Evolutionary conservation across 2,888 invertebrate species (phyloP).

Genomic region (Andrena trimmerana): DNA sequence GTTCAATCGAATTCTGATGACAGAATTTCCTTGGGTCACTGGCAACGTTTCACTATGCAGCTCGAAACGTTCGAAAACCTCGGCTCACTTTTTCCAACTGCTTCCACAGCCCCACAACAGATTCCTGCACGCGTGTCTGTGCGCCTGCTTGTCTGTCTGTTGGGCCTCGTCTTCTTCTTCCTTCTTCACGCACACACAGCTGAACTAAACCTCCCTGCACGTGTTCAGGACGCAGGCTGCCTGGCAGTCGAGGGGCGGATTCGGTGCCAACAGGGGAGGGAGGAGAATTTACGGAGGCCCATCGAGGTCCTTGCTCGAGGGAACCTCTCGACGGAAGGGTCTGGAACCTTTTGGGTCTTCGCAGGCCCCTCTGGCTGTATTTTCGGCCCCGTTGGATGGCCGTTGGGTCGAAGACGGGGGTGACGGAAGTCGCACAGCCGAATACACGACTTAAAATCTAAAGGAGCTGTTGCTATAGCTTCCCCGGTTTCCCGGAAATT

Average conservation of each 20-base stretch:
- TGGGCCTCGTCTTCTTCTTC: slow-evolving; percentile 13
- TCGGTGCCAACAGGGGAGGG: slow-evolving; percentile 42
- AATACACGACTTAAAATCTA: no score
- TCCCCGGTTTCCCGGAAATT: not conserved
- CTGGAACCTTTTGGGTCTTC: slow-evolving; percentile 39
- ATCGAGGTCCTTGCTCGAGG: slow-evolving; percentile 53
- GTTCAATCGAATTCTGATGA: no score
- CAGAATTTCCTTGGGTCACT: no score
- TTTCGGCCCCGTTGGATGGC: slow-evolving; percentile 1
- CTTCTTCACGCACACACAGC: slow-evolving; percentile 32
- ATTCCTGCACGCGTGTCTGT: slow-evolving; percentile 29
- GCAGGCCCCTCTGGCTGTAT: slow-evolving; percentile 17
- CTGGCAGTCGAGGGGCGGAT: slow-evolving; percentile 62
- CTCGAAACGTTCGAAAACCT: not conserved
- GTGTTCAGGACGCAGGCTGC: slow-evolving; percentile 64
- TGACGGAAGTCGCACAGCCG: slow-evolving; percentile 10
- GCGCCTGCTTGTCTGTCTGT: not conserved
- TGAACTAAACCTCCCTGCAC: slow-evolving; percentile 61
- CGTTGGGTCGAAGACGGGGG: slow-evolving; percentile 2
- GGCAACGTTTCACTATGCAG: not conserved
- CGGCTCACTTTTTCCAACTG: not conserved
- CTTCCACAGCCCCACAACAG: slow-evolving; percentile 30
- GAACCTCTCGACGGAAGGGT: slow-evolving; percentile 53
- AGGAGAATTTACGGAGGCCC: slow-evolving; percentile 53
- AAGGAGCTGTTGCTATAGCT: not conserved